These are phyloP conservation scores for Bombus difficillimus DNA, from an alignment of 1,140 invertebrate species.

Conservation along the genomic window DNA sequence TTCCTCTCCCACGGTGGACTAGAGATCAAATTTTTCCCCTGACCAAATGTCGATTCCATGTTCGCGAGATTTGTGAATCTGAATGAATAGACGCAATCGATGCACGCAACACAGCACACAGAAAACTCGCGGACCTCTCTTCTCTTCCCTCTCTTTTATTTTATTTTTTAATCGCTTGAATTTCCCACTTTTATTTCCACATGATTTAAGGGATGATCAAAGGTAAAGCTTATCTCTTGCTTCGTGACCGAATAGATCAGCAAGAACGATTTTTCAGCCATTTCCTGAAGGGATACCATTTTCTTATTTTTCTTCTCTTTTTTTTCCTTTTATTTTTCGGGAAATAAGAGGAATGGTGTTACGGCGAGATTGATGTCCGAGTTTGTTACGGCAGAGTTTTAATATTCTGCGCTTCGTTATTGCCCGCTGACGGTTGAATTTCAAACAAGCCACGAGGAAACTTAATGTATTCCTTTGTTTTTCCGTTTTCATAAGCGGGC, in stretches of 20 bases:
- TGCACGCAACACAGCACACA: neutral
- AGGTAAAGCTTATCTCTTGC: neutral
- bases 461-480: neutral
- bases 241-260: neutral
- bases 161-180: neutral
- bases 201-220: neutral
- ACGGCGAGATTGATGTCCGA: neutral
- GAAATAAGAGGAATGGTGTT: neutral
- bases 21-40: neutral
- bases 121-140: neutral
- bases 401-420: neutral
- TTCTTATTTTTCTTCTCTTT: neutral
- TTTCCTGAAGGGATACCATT: neutral
- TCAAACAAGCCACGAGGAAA: neutral
- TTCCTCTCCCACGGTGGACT: too few relatives aligned
- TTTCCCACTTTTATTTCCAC: neutral
- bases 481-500: too few relatives aligned
- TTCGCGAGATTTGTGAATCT: constrained; percentile 3
- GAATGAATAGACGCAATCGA: neutral
- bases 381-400: neutral
- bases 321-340: neutral
- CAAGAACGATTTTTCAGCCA: neutral
- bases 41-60: neutral
- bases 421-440: neutral
- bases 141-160: neutral